Conservation (phyloP, 2,888 invertebrate genomes). For the Xanthorhoe designata region DNA sequence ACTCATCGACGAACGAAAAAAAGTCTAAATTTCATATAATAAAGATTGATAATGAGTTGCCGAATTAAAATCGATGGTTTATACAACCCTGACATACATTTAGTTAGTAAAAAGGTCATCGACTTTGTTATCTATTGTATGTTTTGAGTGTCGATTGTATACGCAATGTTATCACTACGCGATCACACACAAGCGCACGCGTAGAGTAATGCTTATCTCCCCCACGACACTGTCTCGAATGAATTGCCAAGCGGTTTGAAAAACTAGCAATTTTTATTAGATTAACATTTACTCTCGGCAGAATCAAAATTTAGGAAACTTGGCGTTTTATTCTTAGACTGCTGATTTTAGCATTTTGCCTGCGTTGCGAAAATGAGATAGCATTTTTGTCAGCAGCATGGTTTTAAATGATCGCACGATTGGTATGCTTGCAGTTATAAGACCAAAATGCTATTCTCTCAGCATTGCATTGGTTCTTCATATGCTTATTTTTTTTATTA, state of each 20-base stretch:
- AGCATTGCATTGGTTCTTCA: conserved; percentile 49
- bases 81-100: not conserved
- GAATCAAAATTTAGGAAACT: not conserved
- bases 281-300: too few species aligned
- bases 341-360: conserved; percentile 43
- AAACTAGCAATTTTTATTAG: not conserved
- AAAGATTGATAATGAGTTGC: not conserved
- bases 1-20: too few species aligned
- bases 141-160: conserved; percentile 35
- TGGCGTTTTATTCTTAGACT: conserved; percentile 38
- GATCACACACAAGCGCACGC: conserved; percentile 53
- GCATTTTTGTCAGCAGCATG: conserved; percentile 43
- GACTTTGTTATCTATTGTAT: conserved; percentile 25
- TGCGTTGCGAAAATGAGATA: conserved; percentile 45
- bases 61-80: not conserved
- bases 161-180: conserved; percentile 39
- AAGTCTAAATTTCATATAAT: not conserved
- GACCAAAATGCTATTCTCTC: conserved; percentile 53
- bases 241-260: conserved; percentile 12
- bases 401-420: conserved; percentile 35
- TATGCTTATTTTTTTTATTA: conserved; percentile 50
- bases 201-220: conserved; percentile 46
- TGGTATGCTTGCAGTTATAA: conserved; percentile 9
- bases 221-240: conserved; percentile 38
- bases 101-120: conserved; percentile 14